Evolutionary conservation across 2,888 invertebrate genomes (phyloP), one percentile per base, ranked within the genome.

Genomic region (Eudemis profundana): DNA sequence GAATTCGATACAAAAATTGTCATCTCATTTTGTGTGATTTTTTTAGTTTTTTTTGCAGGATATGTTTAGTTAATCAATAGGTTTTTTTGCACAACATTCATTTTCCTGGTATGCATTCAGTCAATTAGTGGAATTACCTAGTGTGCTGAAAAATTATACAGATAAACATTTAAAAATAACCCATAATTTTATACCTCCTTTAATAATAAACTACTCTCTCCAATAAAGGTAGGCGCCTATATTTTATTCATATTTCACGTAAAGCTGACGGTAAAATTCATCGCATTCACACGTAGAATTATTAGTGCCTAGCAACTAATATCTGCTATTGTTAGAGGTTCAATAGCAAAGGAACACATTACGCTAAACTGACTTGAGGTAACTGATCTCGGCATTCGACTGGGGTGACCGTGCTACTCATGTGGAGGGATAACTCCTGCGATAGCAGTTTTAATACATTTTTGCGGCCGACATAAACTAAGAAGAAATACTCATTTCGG

Each of bases 301-400:
- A 23, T 5, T 23, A 5, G 23, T 21, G 14, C 33, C 19, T 8
- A 14, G 42, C 46, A 19, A 33, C 33, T 38, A 23, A 23, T 42
- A 40, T 54, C 27, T 54, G 46, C 29, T 49, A 56, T 49, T 56
- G 62, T 29, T 29, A 63, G 27, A 23, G 21, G 29, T 50, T 44
- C 23, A 51, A 57, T 21, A 23, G 42, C 36, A 38, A 64, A 60
- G 66, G 68, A 70, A 69, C 72, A 69, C 71, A 66, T 73, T 72
- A 72, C 70, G 63, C 69, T 69, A 63, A 73, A 71, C 72, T 74
- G 72, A 69, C 68, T 71, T 70, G 66, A 72, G 69, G 68, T 68
- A 69, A 64, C 50, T 23, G 44, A 64, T 64, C 51, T 42, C 17
- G 50, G 50, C 50, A 10, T 33, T 14, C 27, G 17, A 15, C 27